Base-by-base conservation (phyloP, 2,113 vertebrate species). In the Pica pica region DNA sequence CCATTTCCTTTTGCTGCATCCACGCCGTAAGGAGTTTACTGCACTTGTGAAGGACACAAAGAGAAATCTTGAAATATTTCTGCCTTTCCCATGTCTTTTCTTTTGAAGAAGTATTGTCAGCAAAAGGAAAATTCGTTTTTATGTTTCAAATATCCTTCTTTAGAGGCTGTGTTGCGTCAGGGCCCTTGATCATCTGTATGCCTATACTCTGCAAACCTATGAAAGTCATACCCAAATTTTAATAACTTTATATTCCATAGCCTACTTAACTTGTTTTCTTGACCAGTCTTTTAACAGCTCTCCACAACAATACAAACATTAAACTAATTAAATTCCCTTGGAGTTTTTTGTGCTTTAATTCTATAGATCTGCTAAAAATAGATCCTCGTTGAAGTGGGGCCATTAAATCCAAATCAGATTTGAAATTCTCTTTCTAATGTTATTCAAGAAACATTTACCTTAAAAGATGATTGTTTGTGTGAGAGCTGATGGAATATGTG, bases 21-120 rank as follows among this genome's bases (percentile, higher is more conserved):
- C 42, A 11, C 0, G 0, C 37, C 0, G 0, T 57, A 20, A 59
- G 44, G 47, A 64, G 12, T 50, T 81, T 20, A 37, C 47, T 85
- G 64, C 37, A 47, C 35, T 75, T 87, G 22, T 23, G 39, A 57
- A 74, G 30, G 37, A 28, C 33, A 67, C 26, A 78, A 26, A 59
- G 5, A 83, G 52, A 27, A 78, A 81, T 67, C 13, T 22, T 84
- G 60, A 56, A 77, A n/a, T 65, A 50, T n/a, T 90, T 92, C 31
- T 42, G 15, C 56, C 71, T 90, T 87, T 82, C 21, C 39, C 35
- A 1, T 73, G 13, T 68, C 24, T 90, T 90, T 69, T 49, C 37
- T 70, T 89, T 92, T 49, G 22, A 41, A 65, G 30, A 59, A 30
- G 9, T n/a, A 44, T 60, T 83, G 35, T 13, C 47, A 56, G n/a